A percentile compares a stretch with the other conserved stretches of the same genome.
These are phyloP conservation scores for Ctenoplectra terminalis DNA, from an alignment of 1,140 invertebrate species.

Conservation along the genomic window DNA sequence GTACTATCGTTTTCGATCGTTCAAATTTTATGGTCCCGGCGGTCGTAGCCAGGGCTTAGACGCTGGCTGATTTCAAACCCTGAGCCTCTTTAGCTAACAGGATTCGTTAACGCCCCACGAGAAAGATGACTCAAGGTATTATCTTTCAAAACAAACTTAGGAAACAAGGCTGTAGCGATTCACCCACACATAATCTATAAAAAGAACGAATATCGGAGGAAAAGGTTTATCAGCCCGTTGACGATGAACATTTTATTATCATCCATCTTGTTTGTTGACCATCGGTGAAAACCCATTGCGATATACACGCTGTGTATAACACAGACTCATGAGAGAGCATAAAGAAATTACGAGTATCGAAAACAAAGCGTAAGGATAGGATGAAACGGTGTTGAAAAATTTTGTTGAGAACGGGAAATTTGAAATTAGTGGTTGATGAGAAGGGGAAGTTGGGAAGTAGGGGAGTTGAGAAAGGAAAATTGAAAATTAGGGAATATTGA, in stretches of 20 bases:
- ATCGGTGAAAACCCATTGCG: background rate
- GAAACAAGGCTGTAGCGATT: constrained; percentile 2
- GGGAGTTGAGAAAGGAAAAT: background rate
- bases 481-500: background rate
- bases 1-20: background rate
- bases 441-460: background rate
- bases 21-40: background rate
- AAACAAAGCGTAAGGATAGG: too few species aligned
- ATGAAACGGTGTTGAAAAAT: too few species aligned
- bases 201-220: background rate
- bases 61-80: background rate
- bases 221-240: background rate
- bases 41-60: background rate
- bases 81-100: too few species aligned
- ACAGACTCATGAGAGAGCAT: too few species aligned
- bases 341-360: too few species aligned
- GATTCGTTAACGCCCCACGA: background rate
- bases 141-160: background rate
- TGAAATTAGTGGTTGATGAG: background rate
- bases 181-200: background rate
- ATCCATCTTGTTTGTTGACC: background rate
- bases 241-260: background rate
- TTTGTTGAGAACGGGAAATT: background rate
- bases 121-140: background rate
- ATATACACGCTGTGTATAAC: too few species aligned